Evolutionary conservation across 2,797 vertebrate species (phyloP).

Genomic region (Semotilus atromaculatus): DNA sequence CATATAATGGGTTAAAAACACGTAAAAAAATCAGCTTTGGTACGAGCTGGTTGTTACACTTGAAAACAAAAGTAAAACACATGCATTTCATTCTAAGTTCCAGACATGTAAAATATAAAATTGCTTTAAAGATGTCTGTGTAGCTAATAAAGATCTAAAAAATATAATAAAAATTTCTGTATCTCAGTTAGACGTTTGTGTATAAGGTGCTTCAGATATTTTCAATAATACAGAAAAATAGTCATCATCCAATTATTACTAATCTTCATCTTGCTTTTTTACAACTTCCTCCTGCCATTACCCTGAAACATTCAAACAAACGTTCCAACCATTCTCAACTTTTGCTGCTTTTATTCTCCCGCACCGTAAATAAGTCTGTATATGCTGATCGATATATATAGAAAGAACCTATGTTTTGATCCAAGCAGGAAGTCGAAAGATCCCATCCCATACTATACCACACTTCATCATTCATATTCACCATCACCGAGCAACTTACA

Average conservation of each 20-base stretch:
- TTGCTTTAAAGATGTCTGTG: background rate
- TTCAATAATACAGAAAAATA: background rate
- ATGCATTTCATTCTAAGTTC: background rate
- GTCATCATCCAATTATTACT: constrained; percentile 8
- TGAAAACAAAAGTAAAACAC: background rate
- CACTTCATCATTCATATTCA: background rate
- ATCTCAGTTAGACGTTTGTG: background rate
- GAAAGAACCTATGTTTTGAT: background rate
- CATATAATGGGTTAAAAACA: constrained; percentile 18
- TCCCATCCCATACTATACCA: background rate
- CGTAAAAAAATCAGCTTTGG: constrained; percentile 42
- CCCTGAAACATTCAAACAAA: constrained; percentile 3
- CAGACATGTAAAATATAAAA: constrained; percentile 3
- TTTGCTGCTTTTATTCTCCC: too few species aligned
- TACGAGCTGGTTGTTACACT: constrained; percentile 41
- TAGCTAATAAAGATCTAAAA: background rate
- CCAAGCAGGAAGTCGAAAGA: background rate
- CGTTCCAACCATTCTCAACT: background rate
- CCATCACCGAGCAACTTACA: constrained; percentile 31
- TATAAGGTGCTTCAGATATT: constrained; percentile 28
- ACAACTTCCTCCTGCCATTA: background rate
- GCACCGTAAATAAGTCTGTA: background rate
- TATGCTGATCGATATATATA: background rate
- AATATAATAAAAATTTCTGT: background rate
- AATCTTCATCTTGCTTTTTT: constrained; percentile 15